Conservation (phyloP, 2,888 invertebrate species). For the Athalia rosae region DNA sequence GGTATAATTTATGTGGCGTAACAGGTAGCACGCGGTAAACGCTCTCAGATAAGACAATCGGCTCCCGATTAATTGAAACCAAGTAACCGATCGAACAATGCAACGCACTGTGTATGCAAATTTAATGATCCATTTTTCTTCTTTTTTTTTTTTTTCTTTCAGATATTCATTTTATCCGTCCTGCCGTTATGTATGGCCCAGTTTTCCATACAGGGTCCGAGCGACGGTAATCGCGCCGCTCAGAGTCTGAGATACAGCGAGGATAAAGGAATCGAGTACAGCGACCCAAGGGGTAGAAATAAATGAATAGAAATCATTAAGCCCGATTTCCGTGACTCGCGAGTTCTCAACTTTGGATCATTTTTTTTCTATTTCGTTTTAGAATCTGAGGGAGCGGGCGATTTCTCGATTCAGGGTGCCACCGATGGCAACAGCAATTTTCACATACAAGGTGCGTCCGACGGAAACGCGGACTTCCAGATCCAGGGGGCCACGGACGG, state of each 20-base stretch:
- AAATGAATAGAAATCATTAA: conserved; percentile 23
- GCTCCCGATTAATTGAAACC: not conserved
- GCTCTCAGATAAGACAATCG: not conserved
- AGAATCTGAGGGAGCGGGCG: conserved; percentile 60
- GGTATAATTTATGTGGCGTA: conserved; percentile 11
- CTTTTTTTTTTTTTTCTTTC: conserved; percentile 19
- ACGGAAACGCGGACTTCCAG: conserved; percentile 60
- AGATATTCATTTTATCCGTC: conserved; percentile 63
- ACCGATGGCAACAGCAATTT: conserved; percentile 66
- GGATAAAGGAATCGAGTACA: conserved; percentile 69
- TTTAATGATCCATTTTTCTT: not conserved
- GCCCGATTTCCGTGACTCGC: conserved; percentile 36
- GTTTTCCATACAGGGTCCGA: conserved; percentile 70
- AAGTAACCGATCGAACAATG: not conserved
- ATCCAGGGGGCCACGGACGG: conserved; percentile 64
- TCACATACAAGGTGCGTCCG: conserved; percentile 65
- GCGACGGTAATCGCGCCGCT: conserved; percentile 68
- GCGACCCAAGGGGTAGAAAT: conserved; percentile 65
- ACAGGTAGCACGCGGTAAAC: not conserved
- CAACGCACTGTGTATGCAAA: too few relatives aligned
- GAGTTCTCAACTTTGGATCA: not conserved
- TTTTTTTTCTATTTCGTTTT: not conserved
- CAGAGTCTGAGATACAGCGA: conserved; percentile 68
- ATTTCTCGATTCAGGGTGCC: conserved; percentile 64
- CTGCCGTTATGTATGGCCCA: conserved; percentile 67